Base-by-base conservation (phyloP, 1,140 invertebrate genomes). In the Heterodera carotae region DNA sequence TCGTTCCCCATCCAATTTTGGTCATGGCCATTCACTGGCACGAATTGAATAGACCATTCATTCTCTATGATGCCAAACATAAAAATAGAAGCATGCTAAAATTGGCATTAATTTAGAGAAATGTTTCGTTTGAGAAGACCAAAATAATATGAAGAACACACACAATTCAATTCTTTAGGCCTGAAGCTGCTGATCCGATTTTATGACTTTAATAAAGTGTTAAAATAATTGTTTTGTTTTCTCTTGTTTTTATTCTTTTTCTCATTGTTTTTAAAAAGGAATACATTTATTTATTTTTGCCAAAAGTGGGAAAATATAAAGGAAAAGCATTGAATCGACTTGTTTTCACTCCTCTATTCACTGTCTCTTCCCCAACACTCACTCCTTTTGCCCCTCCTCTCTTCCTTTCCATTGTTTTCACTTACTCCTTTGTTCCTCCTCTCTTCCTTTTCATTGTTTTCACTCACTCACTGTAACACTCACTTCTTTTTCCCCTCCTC, bases 201-300 rank as follows among this genome's bases (percentile, higher is more conserved):
- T 39, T 39, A 39, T 39, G 36, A 39, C 4, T 39, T 39, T 10
- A 39, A 39, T 39, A 10, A 39, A 39, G 36, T 39, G 36, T 10
- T 39, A n/a, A n/a, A 6, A 4, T 39, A 6, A 4, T 39, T 39
- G 36, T 39, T 39, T 39, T 39, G 10, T 10, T 39, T 4, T 39
- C 10, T 10, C 36, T 6, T 39, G 10, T 6, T 39, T 39, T 4
- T 4, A 6, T 39, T 39, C 4, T 43, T 43, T 43, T 43, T 43
- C 12, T 43, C 6, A 43, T 43, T 43, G 12, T 7, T 36, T 71
- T n/a, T 2, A 68, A 68, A 5, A 68, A 68, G 22, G 2, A 68
- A n/a, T 68, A 27, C 3, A 68, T 68, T 5, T 68, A 27, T 68
- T n/a, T 68, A 68, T 68, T 68, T 27, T 68, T 22, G 22, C 18